These are phyloP conservation scores for Eciton burchellii DNA, from an alignment of 1,140 invertebrate genomes.

Conservation along the genomic window DNA sequence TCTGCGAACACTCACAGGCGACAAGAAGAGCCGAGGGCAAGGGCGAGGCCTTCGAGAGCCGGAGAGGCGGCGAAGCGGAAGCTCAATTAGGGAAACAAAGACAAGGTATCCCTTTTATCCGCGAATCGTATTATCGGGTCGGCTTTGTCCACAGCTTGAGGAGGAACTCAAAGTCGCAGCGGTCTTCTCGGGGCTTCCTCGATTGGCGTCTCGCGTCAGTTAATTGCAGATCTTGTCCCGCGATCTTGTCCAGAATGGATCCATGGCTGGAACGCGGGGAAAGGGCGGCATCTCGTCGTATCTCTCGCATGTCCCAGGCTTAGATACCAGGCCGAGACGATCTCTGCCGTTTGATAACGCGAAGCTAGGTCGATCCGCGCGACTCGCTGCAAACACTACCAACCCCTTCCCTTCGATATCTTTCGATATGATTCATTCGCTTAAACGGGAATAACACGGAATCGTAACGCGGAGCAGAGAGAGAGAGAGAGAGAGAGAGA, in stretches of 20 bases:
- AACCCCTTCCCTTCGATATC: background rate
- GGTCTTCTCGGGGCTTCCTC: constrained; percentile 38
- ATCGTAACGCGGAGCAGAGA: no score
- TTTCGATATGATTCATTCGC: constrained; percentile 33
- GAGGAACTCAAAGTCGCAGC: constrained; percentile 57
- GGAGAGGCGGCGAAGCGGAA: constrained; percentile 48
- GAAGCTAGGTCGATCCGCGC: background rate
- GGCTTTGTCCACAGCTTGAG: constrained; percentile 6
- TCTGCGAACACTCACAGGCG: no score
- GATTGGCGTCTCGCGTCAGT: constrained; percentile 56
- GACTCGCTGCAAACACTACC: constrained; percentile 1
- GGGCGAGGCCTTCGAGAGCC: constrained; percentile 14
- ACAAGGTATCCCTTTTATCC: constrained; percentile 66
- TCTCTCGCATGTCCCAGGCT: background rate
- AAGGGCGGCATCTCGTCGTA: background rate
- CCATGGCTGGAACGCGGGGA: constrained; percentile 1
- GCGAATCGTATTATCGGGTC: constrained; percentile 67
- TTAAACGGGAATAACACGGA: constrained; percentile 10
- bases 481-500: no score
- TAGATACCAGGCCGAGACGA: background rate
- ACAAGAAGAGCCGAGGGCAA: background rate
- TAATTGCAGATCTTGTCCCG: constrained; percentile 63
- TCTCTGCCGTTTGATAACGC: no score
- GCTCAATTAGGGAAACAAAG: constrained; percentile 68
- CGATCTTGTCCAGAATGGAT: background rate